Base-by-base conservation (phyloP, 2,888 invertebrate species). In the Eudemis profundana region DNA sequence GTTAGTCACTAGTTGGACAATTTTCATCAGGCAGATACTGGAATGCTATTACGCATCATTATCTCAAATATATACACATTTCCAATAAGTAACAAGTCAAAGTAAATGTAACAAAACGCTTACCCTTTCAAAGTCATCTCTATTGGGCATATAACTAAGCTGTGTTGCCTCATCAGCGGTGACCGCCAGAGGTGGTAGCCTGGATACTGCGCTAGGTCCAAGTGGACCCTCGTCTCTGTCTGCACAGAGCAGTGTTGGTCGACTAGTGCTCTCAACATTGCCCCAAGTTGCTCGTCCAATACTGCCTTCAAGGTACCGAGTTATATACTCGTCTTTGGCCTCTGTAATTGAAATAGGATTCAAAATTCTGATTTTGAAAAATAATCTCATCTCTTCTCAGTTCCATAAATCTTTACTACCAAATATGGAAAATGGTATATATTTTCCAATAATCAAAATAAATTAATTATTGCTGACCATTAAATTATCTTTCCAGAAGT, bases 81-180 rank as follows among this genome's bases (percentile, higher is more conserved):
- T n/a, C n/a, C n/a, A n/a, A n/a, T n/a, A n/a, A n/a, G 33, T 33
- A 33, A 7, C 33, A 33, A 2, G 3, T 5, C 7, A 33, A 33
- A 33, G 8, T 10, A 33, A 1, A 10, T 17, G 1, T 1, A 14
- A 17, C 1, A 15, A 17, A 33, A 51, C 61, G 76, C 81, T 79
- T 87, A 97, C 97, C 86, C 97, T 94, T 92, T 98, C 98, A 93
- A 98, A 99, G 83, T 98, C 98, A 93, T 98, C 98, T 81, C 98
- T 94, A 81, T 97, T 96, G 2, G 98, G 97, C 97, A 98, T 98
- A 80, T 98, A 99, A 1, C 98, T 97, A 8, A 99, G 93, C 77
- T 97, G 96, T 36, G 95, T 93, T 33, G 98, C 97, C 88, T 99
- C 98, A 80, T 98, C 97, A 0, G 94, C 87, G 8, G 95, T 94